These are phyloP conservation scores for Lepidocolaptes lacrymiger DNA, from an alignment of 2,797 vertebrate species.

Conservation along the genomic window DNA sequence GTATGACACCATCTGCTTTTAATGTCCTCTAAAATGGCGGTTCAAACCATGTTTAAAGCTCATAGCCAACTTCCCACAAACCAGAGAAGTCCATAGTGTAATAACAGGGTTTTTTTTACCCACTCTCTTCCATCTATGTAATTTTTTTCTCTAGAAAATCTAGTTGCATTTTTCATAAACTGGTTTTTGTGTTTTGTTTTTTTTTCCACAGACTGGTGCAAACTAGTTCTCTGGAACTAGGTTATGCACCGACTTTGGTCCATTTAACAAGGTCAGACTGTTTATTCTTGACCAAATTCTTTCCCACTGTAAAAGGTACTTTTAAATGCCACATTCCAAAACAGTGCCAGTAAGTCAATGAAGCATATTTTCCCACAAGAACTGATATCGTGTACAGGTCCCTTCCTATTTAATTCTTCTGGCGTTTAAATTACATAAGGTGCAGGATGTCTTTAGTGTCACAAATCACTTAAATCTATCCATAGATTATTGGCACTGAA, in stretches of 20 bases:
- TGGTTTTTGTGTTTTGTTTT: background rate
- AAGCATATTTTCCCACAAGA: slow-evolving; percentile 87
- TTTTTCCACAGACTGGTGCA: slow-evolving; percentile 56
- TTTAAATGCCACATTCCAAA: slow-evolving; percentile 87
- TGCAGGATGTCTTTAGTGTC: slow-evolving; percentile 22
- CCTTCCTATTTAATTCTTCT: slow-evolving; percentile 71
- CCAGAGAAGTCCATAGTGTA: background rate
- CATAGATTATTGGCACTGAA: background rate
- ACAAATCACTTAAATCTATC: slow-evolving; percentile 22
- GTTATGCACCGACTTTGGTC: slow-evolving; percentile 78
- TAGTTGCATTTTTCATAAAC: slow-evolving; percentile 32
- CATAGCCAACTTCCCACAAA: background rate
- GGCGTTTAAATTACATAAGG: slow-evolving; percentile 62
- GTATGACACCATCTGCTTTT: background rate
- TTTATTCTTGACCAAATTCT: slow-evolving; percentile 86
- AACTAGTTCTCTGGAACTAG: slow-evolving; percentile 75
- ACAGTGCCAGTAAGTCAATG: slow-evolving; percentile 83
- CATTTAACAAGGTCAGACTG: slow-evolving; percentile 84
- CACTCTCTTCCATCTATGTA: background rate
- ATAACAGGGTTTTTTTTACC: background rate
- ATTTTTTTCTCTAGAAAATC: slow-evolving; percentile 9
- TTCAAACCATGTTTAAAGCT: background rate
- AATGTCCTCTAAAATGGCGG: background rate
- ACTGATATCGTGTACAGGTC: slow-evolving; percentile 74
- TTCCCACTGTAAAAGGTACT: slow-evolving; percentile 88